Conservation (phyloP, 2,888 invertebrate species). For the Alcis repandata region DNA sequence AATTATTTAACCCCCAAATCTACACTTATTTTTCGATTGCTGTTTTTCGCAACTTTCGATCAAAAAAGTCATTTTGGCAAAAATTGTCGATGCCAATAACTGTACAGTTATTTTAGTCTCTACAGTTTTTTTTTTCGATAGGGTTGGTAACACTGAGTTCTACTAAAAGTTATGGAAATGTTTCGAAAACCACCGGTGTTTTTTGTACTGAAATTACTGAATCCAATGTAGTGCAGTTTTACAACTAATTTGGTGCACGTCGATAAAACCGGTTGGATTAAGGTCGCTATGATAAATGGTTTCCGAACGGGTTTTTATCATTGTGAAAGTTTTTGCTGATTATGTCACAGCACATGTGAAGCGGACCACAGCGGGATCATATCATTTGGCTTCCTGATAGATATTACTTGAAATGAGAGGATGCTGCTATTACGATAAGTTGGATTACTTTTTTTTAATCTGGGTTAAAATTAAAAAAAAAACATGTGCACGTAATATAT, state of each 20-base stretch:
- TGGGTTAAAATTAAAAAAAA: constrained; percentile 5
- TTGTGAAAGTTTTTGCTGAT: constrained; percentile 35
- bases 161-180: neutral
- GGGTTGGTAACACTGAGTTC: no score
- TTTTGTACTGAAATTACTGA: neutral
- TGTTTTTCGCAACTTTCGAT: no score
- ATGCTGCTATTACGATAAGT: constrained; percentile 17
- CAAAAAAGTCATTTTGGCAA: no score
- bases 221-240: constrained; percentile 10
- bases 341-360: constrained; percentile 21
- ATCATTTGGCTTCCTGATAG: constrained; percentile 9
- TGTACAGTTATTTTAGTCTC: no score
- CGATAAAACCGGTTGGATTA: constrained; percentile 35
- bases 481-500: no score
- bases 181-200: neutral
- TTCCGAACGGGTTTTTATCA: constrained; percentile 28
- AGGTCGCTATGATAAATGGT: constrained; percentile 34
- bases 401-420: constrained; percentile 9
- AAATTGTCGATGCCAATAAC: no score
- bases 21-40: no score
- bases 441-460: constrained; percentile 8
- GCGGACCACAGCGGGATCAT: neutral
- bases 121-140: no score
- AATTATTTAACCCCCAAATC: no score
- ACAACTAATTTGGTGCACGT: constrained; percentile 20